Conservation (phyloP, 2,888 invertebrate species). For the Toxonevra muliebris region DNA sequence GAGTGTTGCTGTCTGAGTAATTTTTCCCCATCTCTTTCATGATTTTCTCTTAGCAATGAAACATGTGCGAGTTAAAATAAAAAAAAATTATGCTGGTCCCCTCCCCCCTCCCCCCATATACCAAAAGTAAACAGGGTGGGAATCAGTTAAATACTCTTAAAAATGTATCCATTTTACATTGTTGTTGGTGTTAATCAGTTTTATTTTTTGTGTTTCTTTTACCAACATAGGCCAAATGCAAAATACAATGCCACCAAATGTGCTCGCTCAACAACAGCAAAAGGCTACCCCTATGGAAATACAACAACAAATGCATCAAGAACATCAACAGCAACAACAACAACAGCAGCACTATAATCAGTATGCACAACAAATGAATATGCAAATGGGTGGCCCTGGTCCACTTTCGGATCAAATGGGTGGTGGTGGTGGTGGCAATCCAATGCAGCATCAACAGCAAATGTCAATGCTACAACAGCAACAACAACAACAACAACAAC, state of each 20-base stretch:
- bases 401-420: constrained; percentile 41
- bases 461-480: constrained; percentile 45
- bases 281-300: constrained; percentile 43
- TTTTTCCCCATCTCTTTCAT: no score
- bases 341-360: constrained; percentile 72
- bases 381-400: constrained; percentile 59
- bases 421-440: constrained; percentile 38
- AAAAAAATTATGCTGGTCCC: no score
- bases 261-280: constrained; percentile 49
- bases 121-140: no score
- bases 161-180: neutral
- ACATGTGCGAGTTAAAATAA: no score
- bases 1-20: no score
- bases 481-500: constrained; percentile 45
- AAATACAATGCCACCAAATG: constrained; percentile 37
- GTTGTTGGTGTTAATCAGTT: neutral
- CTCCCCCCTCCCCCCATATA: no score
- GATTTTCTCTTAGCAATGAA: no score
- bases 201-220: neutral
- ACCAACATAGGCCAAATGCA: constrained; percentile 42
- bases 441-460: constrained; percentile 53
- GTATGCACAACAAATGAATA: constrained; percentile 60
- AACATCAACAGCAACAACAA: constrained; percentile 50
- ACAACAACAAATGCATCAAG: constrained; percentile 80
- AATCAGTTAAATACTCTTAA: no score